Conservation (phyloP, 2,797 vertebrate genomes). For the Chaunax sp. region DNA sequence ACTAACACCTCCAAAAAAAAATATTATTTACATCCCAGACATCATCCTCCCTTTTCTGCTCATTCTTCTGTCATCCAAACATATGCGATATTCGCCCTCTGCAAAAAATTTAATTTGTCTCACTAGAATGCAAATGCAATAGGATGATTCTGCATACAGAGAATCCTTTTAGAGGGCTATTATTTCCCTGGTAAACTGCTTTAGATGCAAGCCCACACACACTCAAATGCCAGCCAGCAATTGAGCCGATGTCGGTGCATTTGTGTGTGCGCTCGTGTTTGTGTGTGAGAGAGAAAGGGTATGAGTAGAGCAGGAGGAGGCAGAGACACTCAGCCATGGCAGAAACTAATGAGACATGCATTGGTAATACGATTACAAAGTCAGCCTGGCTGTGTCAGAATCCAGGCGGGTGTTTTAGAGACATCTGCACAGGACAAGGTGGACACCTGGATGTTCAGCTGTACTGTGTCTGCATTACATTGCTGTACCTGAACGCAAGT, state of each 20-base stretch:
- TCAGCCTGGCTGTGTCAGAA: constrained; percentile 66
- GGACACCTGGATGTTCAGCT: constrained; percentile 31
- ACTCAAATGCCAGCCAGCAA: constrained; percentile 79
- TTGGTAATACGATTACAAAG: constrained; percentile 82
- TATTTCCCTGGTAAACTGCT: constrained; percentile 80
- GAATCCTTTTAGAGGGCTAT: constrained; percentile 79
- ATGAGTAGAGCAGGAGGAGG: constrained; percentile 50
- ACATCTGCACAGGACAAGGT: constrained; percentile 59
- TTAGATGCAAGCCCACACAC: constrained; percentile 79
- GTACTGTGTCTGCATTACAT: constrained; percentile 5
- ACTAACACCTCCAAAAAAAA: constrained; percentile 14
- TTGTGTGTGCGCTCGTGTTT: constrained; percentile 22
- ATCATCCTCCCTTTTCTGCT: constrained; percentile 25
- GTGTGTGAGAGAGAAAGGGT: background rate
- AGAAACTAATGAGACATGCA: constrained; percentile 81
- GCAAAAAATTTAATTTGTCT: constrained; percentile 77
- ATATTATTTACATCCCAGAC: constrained; percentile 33
- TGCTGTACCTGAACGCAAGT: constrained; percentile 10
- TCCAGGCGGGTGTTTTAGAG: constrained; percentile 41
- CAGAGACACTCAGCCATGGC: constrained; percentile 77
- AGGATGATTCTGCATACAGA: constrained; percentile 76
- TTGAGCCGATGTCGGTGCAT: constrained; percentile 60
- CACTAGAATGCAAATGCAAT: constrained; percentile 79
- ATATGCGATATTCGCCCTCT: constrained; percentile 60
- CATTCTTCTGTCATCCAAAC: constrained; percentile 61